A percentile compares a stretch with the other conserved stretches of the same genome.
Conservation (phyloP, 2,113 vertebrate genomes). For the Syngnathus typhle region DNA sequence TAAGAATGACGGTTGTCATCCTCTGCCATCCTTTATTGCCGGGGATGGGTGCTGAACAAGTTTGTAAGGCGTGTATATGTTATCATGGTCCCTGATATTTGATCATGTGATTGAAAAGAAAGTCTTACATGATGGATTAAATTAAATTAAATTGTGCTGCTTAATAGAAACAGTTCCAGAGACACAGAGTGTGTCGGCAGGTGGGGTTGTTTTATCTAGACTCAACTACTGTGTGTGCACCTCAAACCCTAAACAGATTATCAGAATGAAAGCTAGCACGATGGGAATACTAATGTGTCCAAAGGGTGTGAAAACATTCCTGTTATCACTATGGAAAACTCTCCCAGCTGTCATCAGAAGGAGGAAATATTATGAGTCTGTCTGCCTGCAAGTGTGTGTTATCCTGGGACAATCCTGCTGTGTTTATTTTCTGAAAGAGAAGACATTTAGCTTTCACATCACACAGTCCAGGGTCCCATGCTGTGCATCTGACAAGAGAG, state of each 20-base stretch:
- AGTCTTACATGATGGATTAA: neutral
- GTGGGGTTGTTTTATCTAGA: slow-evolving; percentile 18
- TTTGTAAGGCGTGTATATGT: neutral
- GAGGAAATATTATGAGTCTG: slow-evolving; percentile 64
- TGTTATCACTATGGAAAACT: slow-evolving; percentile 65
- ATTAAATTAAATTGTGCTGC: neutral
- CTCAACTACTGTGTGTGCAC: slow-evolving; percentile 16
- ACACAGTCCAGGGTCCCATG: slow-evolving; percentile 55
- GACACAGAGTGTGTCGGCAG: slow-evolving; percentile 12
- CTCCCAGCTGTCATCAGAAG: slow-evolving; percentile 62
- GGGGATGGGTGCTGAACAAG: neutral
- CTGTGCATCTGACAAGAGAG: slow-evolving; percentile 42
- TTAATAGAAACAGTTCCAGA: neutral
- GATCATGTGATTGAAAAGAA: neutral
- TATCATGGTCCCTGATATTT: neutral
- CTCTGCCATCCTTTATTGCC: neutral
- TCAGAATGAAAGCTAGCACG: slow-evolving; percentile 36
- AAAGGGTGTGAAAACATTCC: slow-evolving; percentile 68
- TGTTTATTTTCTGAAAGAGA: slow-evolving; percentile 71
- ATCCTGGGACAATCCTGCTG: slow-evolving; percentile 61
- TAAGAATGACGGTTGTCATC: neutral
- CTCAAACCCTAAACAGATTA: slow-evolving; percentile 30
- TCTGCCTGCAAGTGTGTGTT: slow-evolving; percentile 60
- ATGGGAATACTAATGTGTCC: slow-evolving; percentile 52
- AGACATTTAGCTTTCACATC: slow-evolving; percentile 60